These are phyloP conservation scores for Xerus inauris DNA, from an alignment of 2,113 vertebrate species.

Conservation along the genomic window DNA sequence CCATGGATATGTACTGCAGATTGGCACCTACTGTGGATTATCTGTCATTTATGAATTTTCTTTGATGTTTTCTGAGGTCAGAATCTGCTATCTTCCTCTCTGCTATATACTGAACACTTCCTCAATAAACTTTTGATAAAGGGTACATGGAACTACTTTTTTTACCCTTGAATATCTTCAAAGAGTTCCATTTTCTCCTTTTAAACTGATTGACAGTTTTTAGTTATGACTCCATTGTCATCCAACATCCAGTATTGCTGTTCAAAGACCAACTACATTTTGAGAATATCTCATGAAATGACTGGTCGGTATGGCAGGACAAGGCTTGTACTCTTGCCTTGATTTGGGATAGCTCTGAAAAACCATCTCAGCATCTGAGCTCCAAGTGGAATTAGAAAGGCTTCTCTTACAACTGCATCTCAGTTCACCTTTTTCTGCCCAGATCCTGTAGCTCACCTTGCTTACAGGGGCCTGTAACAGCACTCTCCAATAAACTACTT, in stretches of 20 bases:
- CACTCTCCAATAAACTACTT: not conserved
- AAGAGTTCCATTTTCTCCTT: not conserved
- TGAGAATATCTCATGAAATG: not conserved
- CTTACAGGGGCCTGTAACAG: not conserved
- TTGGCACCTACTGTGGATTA: not conserved
- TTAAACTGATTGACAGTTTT: not conserved
- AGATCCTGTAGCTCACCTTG: not conserved
- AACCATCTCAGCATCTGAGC: not conserved
- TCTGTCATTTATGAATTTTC: not conserved
- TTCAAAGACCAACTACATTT: not conserved
- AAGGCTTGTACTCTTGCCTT: not conserved
- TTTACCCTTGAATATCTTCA: not conserved
- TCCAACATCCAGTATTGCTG: not conserved
- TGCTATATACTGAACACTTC: not conserved
- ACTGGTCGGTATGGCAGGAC: not conserved
- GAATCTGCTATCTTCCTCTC: not conserved
- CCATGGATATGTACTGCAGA: not conserved
- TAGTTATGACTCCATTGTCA: not conserved
- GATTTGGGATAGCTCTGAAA: not conserved
- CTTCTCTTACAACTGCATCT: not conserved
- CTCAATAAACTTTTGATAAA: not conserved
- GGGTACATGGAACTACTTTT: not conserved
- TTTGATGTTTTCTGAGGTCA: not conserved
- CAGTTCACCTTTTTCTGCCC: not conserved
- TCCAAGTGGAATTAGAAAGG: not conserved